Evolutionary conservation across 2,888 invertebrate species (phyloP), one percentile per base, ranked within the genome.

Genomic region (Brachyptera putata): DNA sequence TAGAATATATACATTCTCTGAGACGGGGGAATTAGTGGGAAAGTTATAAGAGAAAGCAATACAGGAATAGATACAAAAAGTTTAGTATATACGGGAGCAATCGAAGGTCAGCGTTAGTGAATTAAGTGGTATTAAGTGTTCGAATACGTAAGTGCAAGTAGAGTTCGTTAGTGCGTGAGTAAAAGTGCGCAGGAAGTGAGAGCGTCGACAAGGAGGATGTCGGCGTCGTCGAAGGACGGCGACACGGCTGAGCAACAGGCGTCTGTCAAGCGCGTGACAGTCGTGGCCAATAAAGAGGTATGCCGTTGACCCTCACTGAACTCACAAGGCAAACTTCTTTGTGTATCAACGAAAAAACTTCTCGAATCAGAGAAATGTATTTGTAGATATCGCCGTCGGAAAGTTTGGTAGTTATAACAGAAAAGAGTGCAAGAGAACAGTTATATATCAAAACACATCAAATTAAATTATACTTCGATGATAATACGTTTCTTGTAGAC

Each of bases 261-360:
- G 49, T 9, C 49, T 2, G 49, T 14, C n/a, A 50, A 50, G 16
- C 13, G 49, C 16, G 49, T 50, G 5, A 50, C 49, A 3, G 26
- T 50, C 18, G 49, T 50, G 3, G 50, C 49, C 5, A 50, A 50
- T 16, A 50, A 50, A 26, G 49, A 50, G 49, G 49, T 50, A 50
- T 9, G 4, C 5, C n/a, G n/a, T n/a, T n/a, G 11, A 9, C 34
- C 5, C 34, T 34, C 34, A 34, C 34, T 5, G 34, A 34, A 11
- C 7, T 34, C n/a, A n/a, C n/a, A 34, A 11, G 34, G 11, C 34
- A 34, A 5, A 9, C 34, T 34, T 34, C 34, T 9, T 7, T 34
- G 5, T 34, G 9, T 34, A n/a, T n/a, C n/a, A n/a, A 34, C 11
- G 11, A 11, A 34, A 34, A 5, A 34, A n/a, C n/a, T n/a, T n/a